Base-by-base conservation (phyloP, 2,888 invertebrate species). In the Alcis repandata region DNA sequence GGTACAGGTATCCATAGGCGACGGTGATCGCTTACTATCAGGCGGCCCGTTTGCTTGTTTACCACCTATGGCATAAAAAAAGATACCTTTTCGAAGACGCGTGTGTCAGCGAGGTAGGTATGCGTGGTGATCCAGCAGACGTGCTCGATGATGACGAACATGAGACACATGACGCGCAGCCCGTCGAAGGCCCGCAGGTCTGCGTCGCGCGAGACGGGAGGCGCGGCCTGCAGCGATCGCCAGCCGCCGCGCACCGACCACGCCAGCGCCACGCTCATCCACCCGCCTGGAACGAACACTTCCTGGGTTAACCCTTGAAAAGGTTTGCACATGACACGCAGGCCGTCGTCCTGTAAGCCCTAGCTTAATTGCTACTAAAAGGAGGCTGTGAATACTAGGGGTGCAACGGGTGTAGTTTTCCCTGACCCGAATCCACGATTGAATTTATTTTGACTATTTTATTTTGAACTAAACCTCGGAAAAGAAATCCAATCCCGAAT, bases 131-230 rank as follows among this genome's bases (percentile, higher is more conserved):
- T 85, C 91, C 91, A 92, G 79, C 87, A 86, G 17, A 92, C 91
- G 81, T 92, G 92, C 72, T 92, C 92, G 22, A 92, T 78, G 79
- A 92, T 88, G 80, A 92, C 88, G 72, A 87, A 88, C 74, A 89
- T 79, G 91, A 92, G 89, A 80, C 87, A 88, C 70, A 91, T 73
- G 67, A 92, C 90, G 36, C 91, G 86, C 69, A 91, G 82, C 1
- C 92, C 92, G 79, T 92, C 92, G 76, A 92, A 86, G 58, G 79
- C 72, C 59, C 85, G 80, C 64, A 92, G 85, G 79, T 89, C 88
- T 3, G 80, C 82, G 1, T 76, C 69, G 7, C 77, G 63, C 46
- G 75, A 70, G 17, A 74, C 70, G 11, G 83, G 84, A 33, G 82
- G 78, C n/a, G 83, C 70, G 54, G 71, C 75, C n/a, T 57, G 73